A percentile compares a stretch with the other conserved stretches of the same genome.
These are phyloP conservation scores for Penaeus indicus DNA, from an alignment of 1,140 invertebrate genomes.

Conservation along the genomic window DNA sequence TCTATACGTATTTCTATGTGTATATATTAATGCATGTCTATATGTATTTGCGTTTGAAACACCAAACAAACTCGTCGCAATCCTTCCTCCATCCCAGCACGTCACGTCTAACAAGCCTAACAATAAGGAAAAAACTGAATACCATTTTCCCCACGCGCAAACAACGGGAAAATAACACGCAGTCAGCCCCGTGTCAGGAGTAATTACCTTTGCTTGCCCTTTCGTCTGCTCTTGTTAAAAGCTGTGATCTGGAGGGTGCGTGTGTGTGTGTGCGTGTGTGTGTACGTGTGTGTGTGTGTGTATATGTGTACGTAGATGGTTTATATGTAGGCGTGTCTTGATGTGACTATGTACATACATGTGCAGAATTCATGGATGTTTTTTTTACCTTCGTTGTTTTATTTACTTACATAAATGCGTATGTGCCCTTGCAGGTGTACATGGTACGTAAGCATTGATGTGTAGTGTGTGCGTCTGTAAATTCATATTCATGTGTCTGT, in stretches of 20 bases:
- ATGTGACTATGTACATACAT: slow-evolving; percentile 22
- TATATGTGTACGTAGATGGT: neutral
- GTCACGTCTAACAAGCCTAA: no score
- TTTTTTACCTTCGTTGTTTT: neutral
- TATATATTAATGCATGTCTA: neutral
- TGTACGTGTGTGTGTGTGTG: neutral
- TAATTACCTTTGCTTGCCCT: no score
- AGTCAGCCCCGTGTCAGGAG: no score
- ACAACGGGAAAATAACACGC: no score
- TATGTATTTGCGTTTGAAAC: neutral
- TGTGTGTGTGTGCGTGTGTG: neutral
- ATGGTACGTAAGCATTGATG: slow-evolving; percentile 15
- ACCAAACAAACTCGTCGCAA: no score
- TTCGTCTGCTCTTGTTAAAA: no score
- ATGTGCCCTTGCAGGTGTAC: slow-evolving; percentile 22
- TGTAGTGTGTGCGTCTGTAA: neutral
- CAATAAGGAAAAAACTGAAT: no score
- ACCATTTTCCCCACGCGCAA: no score
- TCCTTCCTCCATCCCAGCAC: no score
- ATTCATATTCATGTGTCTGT: neutral
- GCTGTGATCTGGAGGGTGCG: no score
- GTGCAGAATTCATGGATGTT: neutral
- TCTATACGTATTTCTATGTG: neutral
- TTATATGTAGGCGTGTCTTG: slow-evolving; percentile 7
- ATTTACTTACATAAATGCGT: slow-evolving; percentile 38